Evolutionary conservation across 92 coral and sea anemone species (phyloP).

Genomic region (Siderastrea radians): DNA sequence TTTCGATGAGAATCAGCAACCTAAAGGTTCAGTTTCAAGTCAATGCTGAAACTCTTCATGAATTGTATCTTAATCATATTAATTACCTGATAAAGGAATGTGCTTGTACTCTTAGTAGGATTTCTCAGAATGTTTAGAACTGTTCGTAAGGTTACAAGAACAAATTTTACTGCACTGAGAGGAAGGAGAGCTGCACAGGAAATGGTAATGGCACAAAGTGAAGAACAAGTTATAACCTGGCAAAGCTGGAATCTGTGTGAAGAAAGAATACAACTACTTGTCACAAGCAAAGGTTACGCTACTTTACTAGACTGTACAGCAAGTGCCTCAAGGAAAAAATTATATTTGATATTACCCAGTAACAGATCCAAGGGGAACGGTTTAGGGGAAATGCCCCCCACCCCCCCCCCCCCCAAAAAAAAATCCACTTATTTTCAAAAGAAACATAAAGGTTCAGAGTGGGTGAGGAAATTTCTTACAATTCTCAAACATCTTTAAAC

Average conservation of each 20-base stretch:
- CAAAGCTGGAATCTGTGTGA: constrained; percentile 72
- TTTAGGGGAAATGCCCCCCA: too few species aligned
- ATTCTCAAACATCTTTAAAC: too few species aligned
- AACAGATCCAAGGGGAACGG: too few species aligned
- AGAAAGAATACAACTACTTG: neutral
- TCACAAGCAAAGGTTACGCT: neutral
- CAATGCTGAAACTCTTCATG: too few species aligned
- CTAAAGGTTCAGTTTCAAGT: too few species aligned
- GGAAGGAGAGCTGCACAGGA: constrained; percentile 80
- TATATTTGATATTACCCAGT: too few species aligned
- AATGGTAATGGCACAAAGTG: constrained; percentile 81
- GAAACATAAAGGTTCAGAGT: neutral
- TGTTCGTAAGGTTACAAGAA: constrained; percentile 75
- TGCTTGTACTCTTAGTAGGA: constrained; percentile 55
- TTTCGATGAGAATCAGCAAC: too few species aligned
- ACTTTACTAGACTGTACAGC: neutral
- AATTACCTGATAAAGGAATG: constrained; percentile 86
- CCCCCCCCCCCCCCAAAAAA: too few species aligned
- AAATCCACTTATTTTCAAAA: too few species aligned
- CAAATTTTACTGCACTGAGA: constrained; percentile 76
- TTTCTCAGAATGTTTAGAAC: constrained; percentile 73
- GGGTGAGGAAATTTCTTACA: too few species aligned
- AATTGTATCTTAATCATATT: neutral
- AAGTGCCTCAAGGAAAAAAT: neutral
- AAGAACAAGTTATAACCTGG: constrained; percentile 84